Base-by-base conservation (phyloP, 2,797 vertebrate species). In the Anolis apletophallus region DNA sequence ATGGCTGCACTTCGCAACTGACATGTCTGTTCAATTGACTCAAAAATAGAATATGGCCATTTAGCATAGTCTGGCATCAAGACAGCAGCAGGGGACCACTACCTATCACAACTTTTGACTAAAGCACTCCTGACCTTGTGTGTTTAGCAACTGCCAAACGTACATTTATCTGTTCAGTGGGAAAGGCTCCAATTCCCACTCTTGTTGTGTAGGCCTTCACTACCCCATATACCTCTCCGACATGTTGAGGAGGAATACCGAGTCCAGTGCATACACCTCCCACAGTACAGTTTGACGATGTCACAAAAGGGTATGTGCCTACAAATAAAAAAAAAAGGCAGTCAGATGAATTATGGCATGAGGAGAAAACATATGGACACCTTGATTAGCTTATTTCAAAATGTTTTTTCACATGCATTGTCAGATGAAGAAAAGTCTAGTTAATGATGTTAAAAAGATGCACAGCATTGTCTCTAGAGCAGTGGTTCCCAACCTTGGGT, bases 241-340 rank as follows among this genome's bases (percentile, higher is more conserved):
- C 97, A 74, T 98, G 98, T 90, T 98, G 96, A 0, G 98, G 98
- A 1, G 99, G 99, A 90, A 99, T 97, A 46, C 99, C 99, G 8
- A 99, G 97, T 8, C 99, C 99, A 0, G 99, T 99, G 95, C 99
- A 99, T 0, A 98, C 99, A 0, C 99, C 98, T 0, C 99, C 99
- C 75, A 98, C 97, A 0, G 99, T 99, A 97, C 99, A 99, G 96
- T 99, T 99, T 52, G 99, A 99, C 0, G 99, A 99, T 4, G 99
- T 99, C 96, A 99, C 99, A 1, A 99, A 99, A 14, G 99, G 99
- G 94, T 99, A 99, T 0, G 99, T 99, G 82, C 99, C 99, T 99
- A 94, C 36, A 34, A 81, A 88, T 80, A 72, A 23, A 55, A 26
- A 91, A 59, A 93, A 57, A 26, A 71, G 54, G 89, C 87, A 81